Evolutionary conservation across 2,113 vertebrate species (phyloP).

Genomic region (Sinocyclocheilus anophthalmus): DNA sequence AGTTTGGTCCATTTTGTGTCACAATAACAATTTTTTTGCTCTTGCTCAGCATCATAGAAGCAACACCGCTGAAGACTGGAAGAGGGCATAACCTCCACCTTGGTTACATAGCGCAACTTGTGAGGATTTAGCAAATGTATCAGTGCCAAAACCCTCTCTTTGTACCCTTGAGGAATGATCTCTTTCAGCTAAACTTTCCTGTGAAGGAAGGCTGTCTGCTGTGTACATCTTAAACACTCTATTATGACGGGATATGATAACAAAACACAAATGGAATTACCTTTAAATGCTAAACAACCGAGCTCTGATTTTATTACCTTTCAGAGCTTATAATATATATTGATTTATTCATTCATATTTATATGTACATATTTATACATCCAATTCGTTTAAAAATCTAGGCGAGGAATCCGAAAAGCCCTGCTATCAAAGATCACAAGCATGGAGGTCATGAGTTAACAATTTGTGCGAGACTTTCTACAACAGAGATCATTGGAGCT

Average conservation of each 20-base stretch:
- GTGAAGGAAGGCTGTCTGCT: too few species aligned
- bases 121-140: not conserved
- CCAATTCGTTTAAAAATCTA: not conserved
- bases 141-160: constrained; percentile 7
- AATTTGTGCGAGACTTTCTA: not conserved
- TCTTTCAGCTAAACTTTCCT: not conserved
- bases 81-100: not conserved
- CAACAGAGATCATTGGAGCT: constrained; percentile 5
- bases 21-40: not conserved
- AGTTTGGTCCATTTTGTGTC: not conserved
- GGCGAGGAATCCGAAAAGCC: not conserved
- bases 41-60: constrained; percentile 10
- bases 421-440: not conserved
- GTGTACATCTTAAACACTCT: too few species aligned
- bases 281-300: not conserved
- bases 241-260: not conserved
- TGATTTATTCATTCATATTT: constrained; percentile 21
- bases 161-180: not conserved
- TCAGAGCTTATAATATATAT: not conserved
- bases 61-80: not conserved
- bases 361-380: constrained; percentile 46
- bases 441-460: constrained; percentile 17
- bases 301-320: not conserved
- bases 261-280: constrained; percentile 39
- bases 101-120: not conserved